Percentiles rank a stretch among this genome's conserved stretches.
These are phyloP conservation scores for Ibycter americanus DNA, from an alignment of 2,797 vertebrate genomes.

Conservation along the genomic window DNA sequence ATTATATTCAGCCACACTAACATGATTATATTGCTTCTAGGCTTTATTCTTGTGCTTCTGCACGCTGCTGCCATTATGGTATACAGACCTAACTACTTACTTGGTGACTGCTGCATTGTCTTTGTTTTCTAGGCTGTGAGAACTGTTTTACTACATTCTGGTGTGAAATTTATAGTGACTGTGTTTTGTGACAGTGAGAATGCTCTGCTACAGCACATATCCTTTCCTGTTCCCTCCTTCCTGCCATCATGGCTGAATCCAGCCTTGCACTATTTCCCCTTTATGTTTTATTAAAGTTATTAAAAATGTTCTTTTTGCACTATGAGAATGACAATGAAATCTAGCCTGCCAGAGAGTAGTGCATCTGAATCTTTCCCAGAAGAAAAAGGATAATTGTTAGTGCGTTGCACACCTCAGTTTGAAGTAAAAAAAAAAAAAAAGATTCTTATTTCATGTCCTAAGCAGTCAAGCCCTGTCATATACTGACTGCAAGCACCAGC, in stretches of 20 bases:
- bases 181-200: not conserved
- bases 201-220: not conserved
- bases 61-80: not conserved
- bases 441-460: not conserved
- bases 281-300: not conserved
- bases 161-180: not conserved
- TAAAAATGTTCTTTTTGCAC: not conserved
- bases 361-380: not conserved
- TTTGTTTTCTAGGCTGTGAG: not conserved
- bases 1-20: not conserved
- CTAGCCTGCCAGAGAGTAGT: not conserved
- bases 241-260: not conserved
- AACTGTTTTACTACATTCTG: not conserved
- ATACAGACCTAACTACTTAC: not conserved
- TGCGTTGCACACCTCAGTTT: not conserved
- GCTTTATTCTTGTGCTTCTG: not conserved
- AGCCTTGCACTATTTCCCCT: not conserved
- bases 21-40: not conserved
- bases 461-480: not conserved
- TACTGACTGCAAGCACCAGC: not conserved
- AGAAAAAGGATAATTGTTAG: not conserved
- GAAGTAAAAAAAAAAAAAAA: constrained; percentile 4
- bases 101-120: not conserved
- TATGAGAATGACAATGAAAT: not conserved
- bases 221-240: not conserved